Evolutionary conservation across 2,113 vertebrate genomes (phyloP).

Genomic region (Crotalus viridis): DNA sequence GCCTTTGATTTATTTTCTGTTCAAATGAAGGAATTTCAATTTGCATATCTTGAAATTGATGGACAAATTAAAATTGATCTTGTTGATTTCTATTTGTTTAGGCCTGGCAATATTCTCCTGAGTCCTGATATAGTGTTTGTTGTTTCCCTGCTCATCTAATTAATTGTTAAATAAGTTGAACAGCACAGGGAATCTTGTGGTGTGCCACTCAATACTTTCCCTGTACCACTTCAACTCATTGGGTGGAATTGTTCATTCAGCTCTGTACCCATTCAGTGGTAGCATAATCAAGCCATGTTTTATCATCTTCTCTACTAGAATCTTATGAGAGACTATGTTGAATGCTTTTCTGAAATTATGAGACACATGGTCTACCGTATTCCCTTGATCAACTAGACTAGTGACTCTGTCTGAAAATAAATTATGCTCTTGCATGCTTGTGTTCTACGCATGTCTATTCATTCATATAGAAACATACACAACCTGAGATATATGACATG

Average conservation of each 20-base stretch:
- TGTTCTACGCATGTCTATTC: too few relatives aligned
- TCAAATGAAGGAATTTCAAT: background rate
- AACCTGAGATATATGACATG: too few relatives aligned
- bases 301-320: too few relatives aligned
- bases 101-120: background rate
- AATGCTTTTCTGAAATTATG: too few relatives aligned
- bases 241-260: background rate
- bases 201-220: background rate
- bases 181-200: background rate
- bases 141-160: background rate
- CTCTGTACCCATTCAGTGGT: too few relatives aligned
- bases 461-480: too few relatives aligned
- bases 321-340: too few relatives aligned
- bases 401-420: too few relatives aligned
- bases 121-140: background rate
- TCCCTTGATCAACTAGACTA: too few relatives aligned
- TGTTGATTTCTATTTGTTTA: background rate
- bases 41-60: background rate
- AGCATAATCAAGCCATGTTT: too few relatives aligned
- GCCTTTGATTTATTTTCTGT: background rate
- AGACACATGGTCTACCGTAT: too few relatives aligned
- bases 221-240: background rate
- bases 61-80: background rate
- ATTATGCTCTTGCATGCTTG: too few relatives aligned
- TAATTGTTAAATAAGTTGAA: background rate